Evolutionary conservation across 1,140 invertebrate genomes (phyloP).

Genomic region (Macrotrachela quadricornifera): DNA sequence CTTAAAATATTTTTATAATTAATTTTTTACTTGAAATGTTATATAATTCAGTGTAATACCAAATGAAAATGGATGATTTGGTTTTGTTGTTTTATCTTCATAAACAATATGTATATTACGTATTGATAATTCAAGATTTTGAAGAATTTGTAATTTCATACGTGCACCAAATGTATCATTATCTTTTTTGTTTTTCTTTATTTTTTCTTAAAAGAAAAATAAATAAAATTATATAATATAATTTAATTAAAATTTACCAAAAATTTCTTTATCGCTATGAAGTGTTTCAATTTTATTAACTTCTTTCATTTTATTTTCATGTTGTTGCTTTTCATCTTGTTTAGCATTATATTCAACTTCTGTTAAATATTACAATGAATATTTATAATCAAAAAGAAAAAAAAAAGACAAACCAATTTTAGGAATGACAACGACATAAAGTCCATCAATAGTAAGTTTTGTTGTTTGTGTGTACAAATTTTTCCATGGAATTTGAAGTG

Average conservation of each 20-base stretch:
- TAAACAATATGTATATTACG: slow-evolving; percentile 80
- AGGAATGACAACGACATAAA: slow-evolving; percentile 68
- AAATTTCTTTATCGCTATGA: slow-evolving; percentile 40
- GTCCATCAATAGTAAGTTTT: slow-evolving; percentile 59
- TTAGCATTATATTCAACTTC: slow-evolving; percentile 64
- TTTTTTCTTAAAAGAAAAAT: neutral
- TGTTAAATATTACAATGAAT: too few relatives aligned
- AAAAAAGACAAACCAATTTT: slow-evolving; percentile 38
- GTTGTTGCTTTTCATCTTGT: slow-evolving; percentile 56
- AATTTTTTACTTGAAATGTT: neutral
- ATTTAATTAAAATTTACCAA: too few relatives aligned
- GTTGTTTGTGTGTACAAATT: slow-evolving; percentile 81
- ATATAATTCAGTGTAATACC: slow-evolving; percentile 49
- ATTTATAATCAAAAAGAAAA: slow-evolving; percentile 1
- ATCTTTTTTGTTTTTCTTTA: slow-evolving; percentile 13
- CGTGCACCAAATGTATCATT: slow-evolving; percentile 86
- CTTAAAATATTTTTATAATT: too few relatives aligned
- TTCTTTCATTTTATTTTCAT: slow-evolving; percentile 61
- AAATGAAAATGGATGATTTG: slow-evolving; percentile 58
- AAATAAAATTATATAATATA: too few relatives aligned
- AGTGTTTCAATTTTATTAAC: slow-evolving; percentile 46
- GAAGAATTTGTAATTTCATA: slow-evolving; percentile 74
- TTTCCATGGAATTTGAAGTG: slow-evolving; percentile 86
- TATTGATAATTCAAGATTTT: slow-evolving; percentile 85
- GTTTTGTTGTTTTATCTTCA: slow-evolving; percentile 63